Conservation (phyloP, 2,113 vertebrate genomes). For the Cyprinodon tularosa region DNA sequence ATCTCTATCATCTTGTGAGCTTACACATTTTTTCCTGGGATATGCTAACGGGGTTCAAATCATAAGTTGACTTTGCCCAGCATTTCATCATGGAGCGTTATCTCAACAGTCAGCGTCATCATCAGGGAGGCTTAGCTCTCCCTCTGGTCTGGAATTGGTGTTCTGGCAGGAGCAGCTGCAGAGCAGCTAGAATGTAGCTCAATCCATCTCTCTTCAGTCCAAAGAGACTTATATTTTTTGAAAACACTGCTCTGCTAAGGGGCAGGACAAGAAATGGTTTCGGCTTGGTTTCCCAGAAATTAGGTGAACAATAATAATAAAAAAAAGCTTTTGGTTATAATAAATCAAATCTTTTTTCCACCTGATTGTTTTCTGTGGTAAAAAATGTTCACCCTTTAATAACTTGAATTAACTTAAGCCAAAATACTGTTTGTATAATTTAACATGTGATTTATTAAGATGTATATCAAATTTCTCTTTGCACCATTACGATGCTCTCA, state of each 20-base stretch:
- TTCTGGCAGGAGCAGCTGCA: constrained; percentile 42
- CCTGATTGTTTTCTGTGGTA: constrained; percentile 17
- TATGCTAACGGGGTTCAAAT: not conserved
- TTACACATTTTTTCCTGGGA: not conserved
- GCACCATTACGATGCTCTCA: constrained; percentile 37
- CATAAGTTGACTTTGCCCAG: constrained; percentile 14
- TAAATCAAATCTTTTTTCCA: constrained; percentile 49
- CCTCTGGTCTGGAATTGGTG: constrained; percentile 40
- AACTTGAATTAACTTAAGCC: constrained; percentile 36
- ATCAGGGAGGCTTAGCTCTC: constrained; percentile 32
- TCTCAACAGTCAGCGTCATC: constrained; percentile 22
- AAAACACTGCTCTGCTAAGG: constrained; percentile 17
- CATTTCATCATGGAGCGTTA: constrained; percentile 31
- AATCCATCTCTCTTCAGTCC: constrained; percentile 27
- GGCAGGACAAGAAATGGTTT: constrained; percentile 10
- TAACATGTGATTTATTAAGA: constrained; percentile 33
- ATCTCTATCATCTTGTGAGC: not conserved
- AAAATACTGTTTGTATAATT: constrained; percentile 49
- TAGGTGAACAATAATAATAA: constrained; percentile 2
- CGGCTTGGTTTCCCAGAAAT: not conserved
- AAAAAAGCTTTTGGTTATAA: constrained; percentile 9
- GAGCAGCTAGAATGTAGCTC: constrained; percentile 38
- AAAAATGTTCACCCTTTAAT: not conserved
- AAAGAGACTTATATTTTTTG: constrained; percentile 1
- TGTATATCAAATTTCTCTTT: constrained; percentile 43